Conservation (phyloP, 2,113 vertebrate genomes). For the Pomatostomus ruficeps region DNA sequence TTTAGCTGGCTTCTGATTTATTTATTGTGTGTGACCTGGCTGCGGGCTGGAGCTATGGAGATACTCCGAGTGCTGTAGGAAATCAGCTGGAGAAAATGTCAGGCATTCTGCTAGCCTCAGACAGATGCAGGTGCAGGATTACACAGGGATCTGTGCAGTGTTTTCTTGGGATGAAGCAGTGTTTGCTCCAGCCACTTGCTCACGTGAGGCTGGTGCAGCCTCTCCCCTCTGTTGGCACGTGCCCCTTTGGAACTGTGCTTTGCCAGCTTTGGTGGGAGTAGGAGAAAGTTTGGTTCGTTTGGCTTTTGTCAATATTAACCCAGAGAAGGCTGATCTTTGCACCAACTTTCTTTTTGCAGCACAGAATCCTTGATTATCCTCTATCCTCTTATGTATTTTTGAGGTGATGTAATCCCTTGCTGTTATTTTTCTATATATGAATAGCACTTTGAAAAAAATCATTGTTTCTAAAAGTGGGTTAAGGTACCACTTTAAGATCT, state of each 20-base stretch:
- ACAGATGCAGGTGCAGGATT: background rate
- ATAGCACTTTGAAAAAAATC: background rate
- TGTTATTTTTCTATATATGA: background rate
- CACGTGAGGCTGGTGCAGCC: background rate
- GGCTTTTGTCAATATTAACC: background rate
- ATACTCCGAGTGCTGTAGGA: background rate
- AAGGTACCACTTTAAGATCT: conserved; percentile 29
- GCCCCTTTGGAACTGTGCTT: background rate
- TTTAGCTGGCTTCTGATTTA: background rate
- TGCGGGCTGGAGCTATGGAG: background rate
- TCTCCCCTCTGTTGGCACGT: background rate
- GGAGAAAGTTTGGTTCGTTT: background rate
- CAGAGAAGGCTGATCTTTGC: background rate
- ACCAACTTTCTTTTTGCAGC: background rate
- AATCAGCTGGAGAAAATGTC: background rate
- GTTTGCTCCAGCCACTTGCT: background rate
- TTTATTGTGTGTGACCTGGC: background rate
- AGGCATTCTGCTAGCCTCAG: background rate
- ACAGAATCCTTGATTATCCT: background rate
- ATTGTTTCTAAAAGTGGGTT: background rate
- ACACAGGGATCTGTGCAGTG: background rate
- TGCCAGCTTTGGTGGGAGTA: background rate
- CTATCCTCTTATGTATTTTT: background rate
- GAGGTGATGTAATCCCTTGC: background rate
- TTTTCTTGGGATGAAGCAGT: background rate